These are phyloP conservation scores for Ricordea florida DNA, from an alignment of 92 coral and sea anemone species.

Conservation along the genomic window DNA sequence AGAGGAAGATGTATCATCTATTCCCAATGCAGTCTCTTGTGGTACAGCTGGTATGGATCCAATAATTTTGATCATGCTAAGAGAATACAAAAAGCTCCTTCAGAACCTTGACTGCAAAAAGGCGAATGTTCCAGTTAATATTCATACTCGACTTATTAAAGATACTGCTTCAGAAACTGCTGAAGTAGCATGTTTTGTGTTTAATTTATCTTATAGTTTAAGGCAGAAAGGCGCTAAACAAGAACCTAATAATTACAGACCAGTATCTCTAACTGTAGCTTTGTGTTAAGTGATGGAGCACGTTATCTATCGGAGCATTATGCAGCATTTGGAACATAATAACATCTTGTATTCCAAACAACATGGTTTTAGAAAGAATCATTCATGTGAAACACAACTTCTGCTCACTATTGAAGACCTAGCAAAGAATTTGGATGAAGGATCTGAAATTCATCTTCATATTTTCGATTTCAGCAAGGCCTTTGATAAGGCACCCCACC, in stretches of 20 bases:
- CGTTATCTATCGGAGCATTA: slow-evolving; percentile 45
- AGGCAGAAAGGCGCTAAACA: slow-evolving; percentile 33
- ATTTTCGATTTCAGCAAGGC: slow-evolving; percentile 9
- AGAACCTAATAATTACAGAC: slow-evolving; percentile 47
- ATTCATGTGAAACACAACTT: slow-evolving; percentile 37
- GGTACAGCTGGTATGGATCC: slow-evolving; percentile 2
- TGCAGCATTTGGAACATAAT: slow-evolving; percentile 19
- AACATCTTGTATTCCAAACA: slow-evolving; percentile 13
- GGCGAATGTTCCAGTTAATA: slow-evolving; percentile 42
- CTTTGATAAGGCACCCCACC: slow-evolving; percentile 3
- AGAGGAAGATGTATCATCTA: slow-evolving; percentile 1
- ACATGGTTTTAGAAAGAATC: slow-evolving; percentile 25
- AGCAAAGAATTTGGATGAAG: not conserved
- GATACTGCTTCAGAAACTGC: slow-evolving; percentile 3
- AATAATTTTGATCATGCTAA: not conserved
- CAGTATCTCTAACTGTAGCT: slow-evolving; percentile 32
- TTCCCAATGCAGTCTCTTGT: not conserved
- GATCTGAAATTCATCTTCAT: not conserved
- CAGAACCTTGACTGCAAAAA: slow-evolving; percentile 23
- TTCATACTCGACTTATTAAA: slow-evolving; percentile 15
- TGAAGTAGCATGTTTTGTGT: slow-evolving; percentile 14
- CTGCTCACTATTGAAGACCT: not conserved
- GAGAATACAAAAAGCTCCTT: slow-evolving; percentile 9
- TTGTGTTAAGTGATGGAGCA: slow-evolving; percentile 59
- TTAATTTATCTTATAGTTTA: slow-evolving; percentile 22